These are phyloP conservation scores for Tiliacea citrago DNA, from an alignment of 2,888 invertebrate genomes.

Conservation along the genomic window DNA sequence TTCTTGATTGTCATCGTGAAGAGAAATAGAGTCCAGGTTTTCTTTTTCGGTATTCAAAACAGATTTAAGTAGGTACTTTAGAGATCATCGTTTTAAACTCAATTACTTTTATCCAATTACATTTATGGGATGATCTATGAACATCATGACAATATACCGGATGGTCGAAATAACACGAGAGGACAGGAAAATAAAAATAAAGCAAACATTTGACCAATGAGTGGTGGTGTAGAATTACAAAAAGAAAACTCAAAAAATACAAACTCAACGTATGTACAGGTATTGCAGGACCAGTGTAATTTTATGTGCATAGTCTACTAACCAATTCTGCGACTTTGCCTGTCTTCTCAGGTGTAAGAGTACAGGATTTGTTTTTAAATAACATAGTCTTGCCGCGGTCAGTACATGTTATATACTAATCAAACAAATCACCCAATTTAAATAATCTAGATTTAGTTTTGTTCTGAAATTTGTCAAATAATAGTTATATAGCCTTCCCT, in stretches of 20 bases:
- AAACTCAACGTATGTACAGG: conserved; percentile 81
- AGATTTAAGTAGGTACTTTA: background rate
- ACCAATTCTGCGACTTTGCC: background rate
- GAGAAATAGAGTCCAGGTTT: background rate
- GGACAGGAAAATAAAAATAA: conserved; percentile 68
- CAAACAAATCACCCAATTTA: background rate
- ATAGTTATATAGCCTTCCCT: conserved; percentile 37
- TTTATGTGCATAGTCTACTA: conserved; percentile 13
- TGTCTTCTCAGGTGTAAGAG: background rate
- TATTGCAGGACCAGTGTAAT: conserved; percentile 29
- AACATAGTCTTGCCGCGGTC: background rate
- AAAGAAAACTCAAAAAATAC: conserved; percentile 53
- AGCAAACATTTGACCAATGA: conserved; percentile 71
- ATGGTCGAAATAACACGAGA: conserved; percentile 67
- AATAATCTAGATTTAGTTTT: conserved; percentile 29
- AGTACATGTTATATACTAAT: background rate
- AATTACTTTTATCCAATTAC: conserved; percentile 1
- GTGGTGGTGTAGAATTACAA: conserved; percentile 55
- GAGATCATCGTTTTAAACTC: background rate
- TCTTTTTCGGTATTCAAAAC: background rate
- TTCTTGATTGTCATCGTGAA: background rate
- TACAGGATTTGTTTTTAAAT: background rate
- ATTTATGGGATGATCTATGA: conserved; percentile 39
- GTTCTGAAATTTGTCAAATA: conserved; percentile 13
- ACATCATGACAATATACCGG: conserved; percentile 52